Conservation (phyloP, 2,113 vertebrate genomes). For the Pongo abelii region DNA sequence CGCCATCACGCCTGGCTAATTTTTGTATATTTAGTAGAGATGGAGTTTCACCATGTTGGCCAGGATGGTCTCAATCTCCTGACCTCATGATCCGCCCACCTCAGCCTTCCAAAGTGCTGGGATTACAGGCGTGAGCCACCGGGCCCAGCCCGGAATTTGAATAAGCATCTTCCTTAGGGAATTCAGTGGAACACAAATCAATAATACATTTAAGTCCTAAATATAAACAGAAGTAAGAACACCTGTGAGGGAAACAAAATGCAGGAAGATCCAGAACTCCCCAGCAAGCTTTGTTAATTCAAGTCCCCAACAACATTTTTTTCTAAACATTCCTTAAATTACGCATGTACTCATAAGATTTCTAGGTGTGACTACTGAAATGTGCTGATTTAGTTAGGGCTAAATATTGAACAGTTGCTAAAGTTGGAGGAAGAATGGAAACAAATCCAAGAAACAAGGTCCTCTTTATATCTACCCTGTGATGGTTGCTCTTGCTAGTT, state of each 20-base stretch:
- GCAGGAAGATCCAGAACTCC: neutral
- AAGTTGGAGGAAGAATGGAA: neutral
- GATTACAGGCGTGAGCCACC: no score
- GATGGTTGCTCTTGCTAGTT: neutral
- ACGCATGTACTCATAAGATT: neutral
- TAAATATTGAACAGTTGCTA: neutral
- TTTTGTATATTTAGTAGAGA: no score
- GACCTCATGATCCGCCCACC: no score
- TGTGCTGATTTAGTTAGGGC: neutral
- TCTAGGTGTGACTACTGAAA: neutral
- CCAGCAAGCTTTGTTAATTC: neutral
- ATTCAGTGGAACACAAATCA: constrained; percentile 7
- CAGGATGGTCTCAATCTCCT: no score
- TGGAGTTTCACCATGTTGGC: no score
- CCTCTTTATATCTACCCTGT: neutral
- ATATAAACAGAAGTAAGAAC: neutral
- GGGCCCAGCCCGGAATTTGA: no score
- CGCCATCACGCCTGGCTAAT: no score
- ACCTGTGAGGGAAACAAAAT: neutral
- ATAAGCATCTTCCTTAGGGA: neutral
- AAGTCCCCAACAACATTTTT: neutral
- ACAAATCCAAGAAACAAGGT: neutral
- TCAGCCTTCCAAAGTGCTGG: no score
- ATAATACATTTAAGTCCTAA: neutral
- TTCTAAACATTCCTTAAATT: neutral